Evolutionary conservation across 2,797 vertebrate genomes (phyloP), one percentile per base, ranked within the genome.

Genomic region (Sebastes steindachneri): DNA sequence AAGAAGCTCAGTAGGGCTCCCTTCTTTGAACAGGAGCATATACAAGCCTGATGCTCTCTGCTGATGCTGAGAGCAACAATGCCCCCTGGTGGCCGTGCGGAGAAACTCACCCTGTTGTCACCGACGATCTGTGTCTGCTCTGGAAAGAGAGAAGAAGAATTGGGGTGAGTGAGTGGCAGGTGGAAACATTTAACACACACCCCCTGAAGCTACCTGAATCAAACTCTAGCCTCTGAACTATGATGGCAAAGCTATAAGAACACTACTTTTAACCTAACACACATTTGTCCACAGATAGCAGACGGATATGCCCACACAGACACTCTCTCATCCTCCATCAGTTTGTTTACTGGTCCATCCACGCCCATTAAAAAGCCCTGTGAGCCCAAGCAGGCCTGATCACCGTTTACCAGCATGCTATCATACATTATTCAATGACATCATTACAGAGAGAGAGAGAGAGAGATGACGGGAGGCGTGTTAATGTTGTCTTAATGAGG

Each of bases 401-500:
- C 86, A 83, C 77, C 77, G 51, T 91, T 93, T 93, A 93, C 80
- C 86, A 91, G 89, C 81, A 64, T 83, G 88, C 88, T 86, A 68
- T 91, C 92, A 94, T 93, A 83, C 86, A 95, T 95, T 93, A 94
- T 94, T 94, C 88, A 95, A 83, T 63, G 77, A 65, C 71, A 91
- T 89, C 86, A 86, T 91, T 87, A 86, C 70, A 83, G 63, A 82
- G 70, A 28, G 26, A 15, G n/a, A 28, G 26, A 15, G n/a, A 84
- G 72, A 86, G 83, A 84, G 86, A 88, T 83, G 86, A 92, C 78
- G 82, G 76, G 84, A 89, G 84, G 88, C 69, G 80, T 86, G 92
- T 89, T 92, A 93, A 94, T 91, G 92, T 89, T 84, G 89, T 90
- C 92, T 94, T 95, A 95, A 95, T 93, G 92, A 95, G 93, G 94